Evolutionary conservation across 1,140 invertebrate genomes (phyloP).

Genomic region (Cotesia typhae): DNA sequence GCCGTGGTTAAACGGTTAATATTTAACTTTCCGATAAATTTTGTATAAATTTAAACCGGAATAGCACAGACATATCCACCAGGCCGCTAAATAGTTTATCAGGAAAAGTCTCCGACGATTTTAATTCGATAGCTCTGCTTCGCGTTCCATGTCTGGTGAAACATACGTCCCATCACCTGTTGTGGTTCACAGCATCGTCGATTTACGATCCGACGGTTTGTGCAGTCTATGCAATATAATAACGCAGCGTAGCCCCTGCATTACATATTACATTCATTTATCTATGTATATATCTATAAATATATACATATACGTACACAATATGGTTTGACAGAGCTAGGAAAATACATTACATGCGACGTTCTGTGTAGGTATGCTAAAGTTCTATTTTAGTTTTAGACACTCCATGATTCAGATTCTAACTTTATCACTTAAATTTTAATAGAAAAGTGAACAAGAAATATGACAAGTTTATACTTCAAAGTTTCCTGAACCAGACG

Average conservation of each 20-base stretch:
- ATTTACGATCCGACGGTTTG: slow-evolving; percentile 35
- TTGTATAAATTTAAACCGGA: too few species aligned
- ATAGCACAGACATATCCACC: too few species aligned
- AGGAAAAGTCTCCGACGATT: background rate
- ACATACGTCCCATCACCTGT: slow-evolving; percentile 25
- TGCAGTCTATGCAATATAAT: slow-evolving; percentile 12
- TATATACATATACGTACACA: background rate
- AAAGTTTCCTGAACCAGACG: background rate
- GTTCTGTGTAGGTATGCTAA: slow-evolving; percentile 23
- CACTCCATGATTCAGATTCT: slow-evolving; percentile 26
- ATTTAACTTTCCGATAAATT: too few species aligned
- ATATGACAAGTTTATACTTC: background rate
- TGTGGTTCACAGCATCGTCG: slow-evolving; percentile 33
- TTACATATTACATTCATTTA: too few species aligned
- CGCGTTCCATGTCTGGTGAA: background rate
- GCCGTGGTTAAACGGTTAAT: too few species aligned
- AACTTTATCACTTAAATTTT: slow-evolving; percentile 26
- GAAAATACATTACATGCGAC: background rate
- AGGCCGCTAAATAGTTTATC: too few species aligned
- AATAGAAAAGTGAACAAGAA: background rate
- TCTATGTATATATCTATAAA: too few species aligned
- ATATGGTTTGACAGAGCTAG: slow-evolving; percentile 18
- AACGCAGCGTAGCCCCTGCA: too few species aligned
- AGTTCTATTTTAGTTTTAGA: slow-evolving; percentile 35
- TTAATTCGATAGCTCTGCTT: slow-evolving; percentile 3